Percentiles rank a stretch among this genome's conserved stretches.
phyloP scores from a whole-genome alignment of 2,797 vertebrate species.

The Fundulus diaphanus region DNA sequence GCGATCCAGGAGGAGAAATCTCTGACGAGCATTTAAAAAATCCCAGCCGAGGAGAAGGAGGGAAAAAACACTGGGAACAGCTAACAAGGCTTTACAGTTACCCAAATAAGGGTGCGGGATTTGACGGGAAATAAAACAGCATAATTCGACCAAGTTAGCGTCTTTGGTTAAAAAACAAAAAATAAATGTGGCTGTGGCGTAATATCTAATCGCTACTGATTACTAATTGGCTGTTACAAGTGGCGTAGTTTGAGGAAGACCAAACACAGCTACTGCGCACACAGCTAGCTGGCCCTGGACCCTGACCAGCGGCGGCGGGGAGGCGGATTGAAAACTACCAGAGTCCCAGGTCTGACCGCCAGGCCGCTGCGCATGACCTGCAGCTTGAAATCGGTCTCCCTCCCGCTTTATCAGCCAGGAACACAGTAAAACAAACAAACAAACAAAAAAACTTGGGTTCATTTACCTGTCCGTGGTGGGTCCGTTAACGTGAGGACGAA shows the following conservation, averaged over 20 bases:
- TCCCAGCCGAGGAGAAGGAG: slow-evolving; percentile 6
- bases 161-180: not conserved
- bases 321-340: slow-evolving; percentile 30
- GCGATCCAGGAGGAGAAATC: slow-evolving; percentile 43
- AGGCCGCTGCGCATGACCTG: slow-evolving; percentile 59
- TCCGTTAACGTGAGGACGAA: slow-evolving; percentile 91
- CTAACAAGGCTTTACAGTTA: not conserved
- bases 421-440: not conserved
- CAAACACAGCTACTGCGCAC: not conserved
- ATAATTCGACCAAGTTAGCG: not conserved
- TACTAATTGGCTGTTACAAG: not conserved
- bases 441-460: slow-evolving; percentile 22
- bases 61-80: not conserved
- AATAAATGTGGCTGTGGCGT: not conserved
- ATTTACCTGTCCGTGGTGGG: slow-evolving; percentile 92
- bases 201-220: not conserved
- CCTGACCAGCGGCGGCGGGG: not conserved
- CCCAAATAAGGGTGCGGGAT: not conserved
- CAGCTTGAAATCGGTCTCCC: slow-evolving; percentile 35
- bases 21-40: slow-evolving; percentile 56
- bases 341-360: slow-evolving; percentile 44
- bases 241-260: not conserved
- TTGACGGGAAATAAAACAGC: not conserved
- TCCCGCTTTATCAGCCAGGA: not conserved
- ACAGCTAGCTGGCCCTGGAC: not conserved